A percentile compares a stretch with the other conserved stretches of the same genome.
phyloP scores from a whole-genome alignment of 2,113 vertebrate genomes.

The Pagrus major region DNA sequence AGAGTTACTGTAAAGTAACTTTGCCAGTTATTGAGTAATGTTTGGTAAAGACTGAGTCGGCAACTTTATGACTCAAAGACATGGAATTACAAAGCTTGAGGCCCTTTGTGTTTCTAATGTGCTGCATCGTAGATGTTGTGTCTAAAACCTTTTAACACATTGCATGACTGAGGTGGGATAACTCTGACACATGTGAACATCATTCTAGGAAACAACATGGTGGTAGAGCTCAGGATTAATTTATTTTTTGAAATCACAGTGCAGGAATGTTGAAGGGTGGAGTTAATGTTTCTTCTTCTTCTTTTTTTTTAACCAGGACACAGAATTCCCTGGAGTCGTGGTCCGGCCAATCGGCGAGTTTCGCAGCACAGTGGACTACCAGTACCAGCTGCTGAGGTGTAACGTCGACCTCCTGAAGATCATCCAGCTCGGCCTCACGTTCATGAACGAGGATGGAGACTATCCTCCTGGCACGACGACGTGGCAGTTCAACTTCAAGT shows the following conservation, averaged over 20 bases:
- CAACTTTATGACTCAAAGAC: neutral
- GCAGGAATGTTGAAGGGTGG: too few relatives aligned
- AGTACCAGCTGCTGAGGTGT: constrained; percentile 96
- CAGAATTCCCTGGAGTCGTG: constrained; percentile 97
- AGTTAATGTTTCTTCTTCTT: neutral
- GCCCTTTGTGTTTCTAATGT: neutral
- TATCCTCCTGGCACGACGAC: constrained; percentile 95
- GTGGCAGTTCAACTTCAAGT: constrained; percentile 99
- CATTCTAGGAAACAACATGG: too few relatives aligned
- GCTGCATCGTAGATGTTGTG: neutral
- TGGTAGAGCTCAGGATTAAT: too few relatives aligned
- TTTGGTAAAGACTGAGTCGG: neutral
- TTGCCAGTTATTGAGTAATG: neutral
- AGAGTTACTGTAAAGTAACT: neutral
- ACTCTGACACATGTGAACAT: too few relatives aligned
- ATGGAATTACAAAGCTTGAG: neutral
- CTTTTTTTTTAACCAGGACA: constrained; percentile 86
- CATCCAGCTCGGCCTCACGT: constrained; percentile 97
- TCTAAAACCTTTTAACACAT: neutral
- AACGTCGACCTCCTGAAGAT: constrained; percentile 98
- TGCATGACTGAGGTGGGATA: too few relatives aligned
- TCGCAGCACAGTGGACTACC: constrained; percentile 97
- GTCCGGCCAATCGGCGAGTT: constrained; percentile 98
- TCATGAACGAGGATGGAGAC: constrained; percentile 97
- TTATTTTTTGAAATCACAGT: too few relatives aligned